These are phyloP conservation scores for Lepidochitona cinerea DNA, from an alignment of 2,888 invertebrate genomes.

Conservation along the genomic window DNA sequence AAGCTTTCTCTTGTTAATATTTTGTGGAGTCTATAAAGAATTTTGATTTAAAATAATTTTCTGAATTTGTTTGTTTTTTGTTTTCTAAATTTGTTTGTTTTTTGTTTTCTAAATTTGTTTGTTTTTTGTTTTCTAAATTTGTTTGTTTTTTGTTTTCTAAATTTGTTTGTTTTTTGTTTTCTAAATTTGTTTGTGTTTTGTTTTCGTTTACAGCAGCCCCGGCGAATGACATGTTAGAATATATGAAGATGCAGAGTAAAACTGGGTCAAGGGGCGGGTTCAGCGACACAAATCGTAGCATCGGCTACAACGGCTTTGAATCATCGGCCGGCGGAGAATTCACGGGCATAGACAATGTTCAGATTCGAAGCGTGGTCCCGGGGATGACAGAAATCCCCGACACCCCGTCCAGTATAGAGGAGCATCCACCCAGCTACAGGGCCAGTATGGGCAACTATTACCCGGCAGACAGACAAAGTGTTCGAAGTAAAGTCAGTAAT, in stretches of 20 bases:
- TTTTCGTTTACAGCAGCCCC: conserved; percentile 57
- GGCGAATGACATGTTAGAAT: conserved; percentile 68
- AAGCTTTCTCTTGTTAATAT: no score
- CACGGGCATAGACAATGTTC: neutral
- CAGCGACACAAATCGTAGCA: conserved; percentile 19
- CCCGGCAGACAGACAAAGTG: conserved; percentile 35
- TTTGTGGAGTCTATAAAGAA: no score
- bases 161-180: neutral
- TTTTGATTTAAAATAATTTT: no score
- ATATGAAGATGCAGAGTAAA: conserved; percentile 67
- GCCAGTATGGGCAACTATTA: conserved; percentile 48
- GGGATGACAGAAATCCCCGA: conserved; percentile 19
- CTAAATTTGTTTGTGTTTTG: neutral
- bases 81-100: no score
- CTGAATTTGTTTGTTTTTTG: no score
- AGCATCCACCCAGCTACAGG: conserved; percentile 58
- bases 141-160: no score
- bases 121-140: no score
- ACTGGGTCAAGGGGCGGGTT: conserved; percentile 39
- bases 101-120: no score
- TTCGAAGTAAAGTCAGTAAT: conserved; percentile 53
- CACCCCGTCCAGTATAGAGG: conserved; percentile 23
- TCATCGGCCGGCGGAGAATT: neutral
- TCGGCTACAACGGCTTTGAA: neutral
- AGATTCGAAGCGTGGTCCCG: conserved; percentile 17